A percentile compares a stretch with the other conserved stretches of the same genome.
Conservation (phyloP, 2,113 vertebrate genomes). For the Scatophagus argus region DNA sequence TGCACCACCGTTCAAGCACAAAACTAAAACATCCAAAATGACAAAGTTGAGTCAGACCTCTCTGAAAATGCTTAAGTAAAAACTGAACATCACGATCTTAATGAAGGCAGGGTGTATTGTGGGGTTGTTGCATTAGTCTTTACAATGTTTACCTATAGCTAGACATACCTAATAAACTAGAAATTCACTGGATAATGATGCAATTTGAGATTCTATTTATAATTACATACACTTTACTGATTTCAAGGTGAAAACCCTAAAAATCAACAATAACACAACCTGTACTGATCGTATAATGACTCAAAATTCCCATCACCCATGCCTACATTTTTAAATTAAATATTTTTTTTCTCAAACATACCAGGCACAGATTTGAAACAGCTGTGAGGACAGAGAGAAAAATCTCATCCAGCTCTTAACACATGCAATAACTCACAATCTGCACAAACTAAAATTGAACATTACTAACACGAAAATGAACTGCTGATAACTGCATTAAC, state of each 20-base stretch:
- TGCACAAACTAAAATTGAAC: background rate
- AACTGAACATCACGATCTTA: background rate
- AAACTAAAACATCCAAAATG: no score
- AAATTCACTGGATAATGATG: background rate
- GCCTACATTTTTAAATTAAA: background rate
- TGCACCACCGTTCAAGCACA: no score
- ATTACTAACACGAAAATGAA: background rate
- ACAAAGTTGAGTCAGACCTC: no score
- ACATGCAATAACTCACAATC: slow-evolving; percentile 36
- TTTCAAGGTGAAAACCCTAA: no score
- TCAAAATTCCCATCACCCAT: background rate
- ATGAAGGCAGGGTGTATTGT: background rate
- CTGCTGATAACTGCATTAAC: no score
- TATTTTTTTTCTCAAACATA: background rate
- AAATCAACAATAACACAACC: background rate
- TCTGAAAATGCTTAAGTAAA: no score
- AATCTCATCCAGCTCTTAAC: background rate
- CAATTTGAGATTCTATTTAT: background rate
- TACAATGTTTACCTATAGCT: background rate
- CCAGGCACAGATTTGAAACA: background rate
- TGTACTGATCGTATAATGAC: no score
- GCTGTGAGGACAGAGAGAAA: slow-evolving; percentile 4
- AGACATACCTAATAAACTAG: background rate
- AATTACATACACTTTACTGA: background rate
- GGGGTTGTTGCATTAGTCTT: background rate